Base-by-base conservation (phyloP, 2,797 vertebrate genomes). In the Fistularia commersonii region DNA sequence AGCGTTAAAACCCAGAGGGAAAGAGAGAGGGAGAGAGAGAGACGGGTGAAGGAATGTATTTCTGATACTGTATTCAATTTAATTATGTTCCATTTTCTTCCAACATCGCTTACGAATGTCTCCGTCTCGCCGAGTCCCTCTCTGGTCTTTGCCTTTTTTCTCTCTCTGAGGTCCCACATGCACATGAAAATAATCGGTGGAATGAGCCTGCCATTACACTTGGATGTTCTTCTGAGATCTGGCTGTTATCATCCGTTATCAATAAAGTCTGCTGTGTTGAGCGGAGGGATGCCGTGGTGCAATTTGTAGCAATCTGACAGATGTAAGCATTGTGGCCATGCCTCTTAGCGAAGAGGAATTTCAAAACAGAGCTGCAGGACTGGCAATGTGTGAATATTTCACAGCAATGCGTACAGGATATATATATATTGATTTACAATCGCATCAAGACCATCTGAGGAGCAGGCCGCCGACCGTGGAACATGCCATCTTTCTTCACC, bases 401-500 rank as follows among this genome's bases (percentile, higher is more conserved):
- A n/a, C n/a, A n/a, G n/a, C n/a, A n/a, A n/a, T n/a, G n/a, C n/a
- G n/a, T n/a, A n/a, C n/a, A n/a, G n/a, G n/a, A n/a, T n/a, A n/a
- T n/a, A n/a, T 40, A 51, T 38, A 42, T 44, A 52, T 44, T 52
- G 61, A 69, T 72, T 81, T 65, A 63, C 42, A 48, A 65, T 53
- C 47, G 48, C 23, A 59, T 47, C 6, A 56, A 66, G 63, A 61
- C 62, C 69, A 61, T 69, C 66, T 69, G 66, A 77, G 67, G 62
- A 62, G 71, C 67, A 54, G 54, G 46, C 68, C 50, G 67, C 64
- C 44, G 1, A 48, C 59, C 44, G 71, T 50, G n/a, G 55, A 47
- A 34, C 66, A 69, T 66, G 79, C 69, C 77, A 77, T 81, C 70
- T 66, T 60, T 80, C 60, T 51, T 44, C 68, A 69, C 70, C 74